Evolutionary conservation across 2,113 vertebrate genomes (phyloP).

Genomic region (Fulica atra): DNA sequence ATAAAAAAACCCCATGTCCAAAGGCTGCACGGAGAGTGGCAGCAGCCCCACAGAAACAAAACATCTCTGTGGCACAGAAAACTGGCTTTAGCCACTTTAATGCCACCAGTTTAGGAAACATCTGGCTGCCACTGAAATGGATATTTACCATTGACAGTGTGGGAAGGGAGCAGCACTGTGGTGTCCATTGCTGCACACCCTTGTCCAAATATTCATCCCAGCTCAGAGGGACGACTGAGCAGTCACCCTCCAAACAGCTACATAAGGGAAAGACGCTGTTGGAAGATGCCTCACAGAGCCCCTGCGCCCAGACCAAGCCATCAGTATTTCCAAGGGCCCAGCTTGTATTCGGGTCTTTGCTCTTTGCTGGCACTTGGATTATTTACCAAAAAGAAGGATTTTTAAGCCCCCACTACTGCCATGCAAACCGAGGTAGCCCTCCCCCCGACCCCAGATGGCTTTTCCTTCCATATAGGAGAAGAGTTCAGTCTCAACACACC

Average conservation of each 20-base stretch:
- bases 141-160: neutral
- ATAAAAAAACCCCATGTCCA: neutral
- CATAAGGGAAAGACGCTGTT: neutral
- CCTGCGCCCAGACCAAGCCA: neutral
- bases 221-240: neutral
- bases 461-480: neutral
- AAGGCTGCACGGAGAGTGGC: accelerated
- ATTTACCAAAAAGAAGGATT: neutral
- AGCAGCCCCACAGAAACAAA: accelerated
- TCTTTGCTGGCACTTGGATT: neutral
- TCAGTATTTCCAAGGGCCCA: neutral
- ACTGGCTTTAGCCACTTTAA: neutral
- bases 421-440: accelerated
- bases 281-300: neutral
- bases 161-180: neutral
- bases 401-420: neutral
- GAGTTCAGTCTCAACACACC: neutral
- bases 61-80: neutral
- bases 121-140: neutral
- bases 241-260: neutral
- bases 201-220: neutral
- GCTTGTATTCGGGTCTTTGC: neutral
- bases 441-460: neutral
- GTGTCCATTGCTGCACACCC: neutral
- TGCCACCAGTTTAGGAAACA: neutral